A percentile compares a stretch with the other conserved stretches of the same genome.
Conservation (phyloP, 2,888 invertebrate genomes). For the Laspeyria flexula region DNA sequence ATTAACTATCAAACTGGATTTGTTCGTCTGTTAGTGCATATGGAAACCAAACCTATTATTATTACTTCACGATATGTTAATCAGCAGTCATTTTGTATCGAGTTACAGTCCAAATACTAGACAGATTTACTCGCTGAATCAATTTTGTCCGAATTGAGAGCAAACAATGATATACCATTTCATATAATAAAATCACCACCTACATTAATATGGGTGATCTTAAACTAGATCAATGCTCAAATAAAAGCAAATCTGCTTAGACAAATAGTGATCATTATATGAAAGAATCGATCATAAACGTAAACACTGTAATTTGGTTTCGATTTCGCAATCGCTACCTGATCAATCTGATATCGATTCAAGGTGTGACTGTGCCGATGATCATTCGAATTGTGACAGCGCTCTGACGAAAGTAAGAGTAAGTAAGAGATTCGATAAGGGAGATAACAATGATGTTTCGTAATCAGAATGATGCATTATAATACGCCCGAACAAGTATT, state of each 20-base stretch:
- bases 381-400: slow-evolving; percentile 62
- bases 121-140: no score
- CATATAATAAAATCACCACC: slow-evolving; percentile 26
- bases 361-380: slow-evolving; percentile 65
- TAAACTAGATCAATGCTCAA: slow-evolving; percentile 17
- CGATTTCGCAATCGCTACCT: slow-evolving; percentile 53
- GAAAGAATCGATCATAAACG: slow-evolving; percentile 50
- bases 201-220: slow-evolving; percentile 15
- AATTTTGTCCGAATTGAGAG: no score
- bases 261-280: slow-evolving; percentile 50
- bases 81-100: slow-evolving; percentile 20
- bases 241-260: slow-evolving; percentile 41
- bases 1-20: slow-evolving; percentile 40
- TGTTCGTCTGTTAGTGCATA: slow-evolving; percentile 33
- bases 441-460: slow-evolving; percentile 65
- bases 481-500: slow-evolving; percentile 57
- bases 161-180: no score
- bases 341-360: slow-evolving; percentile 65
- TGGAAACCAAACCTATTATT: slow-evolving; percentile 20
- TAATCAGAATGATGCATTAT: slow-evolving; percentile 61
- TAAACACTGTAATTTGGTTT: slow-evolving; percentile 48
- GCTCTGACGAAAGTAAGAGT: slow-evolving; percentile 69
- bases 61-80: slow-evolving; percentile 5
- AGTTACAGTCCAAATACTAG: no score
- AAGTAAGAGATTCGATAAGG: slow-evolving; percentile 60